A percentile compares a stretch with the other conserved stretches of the same genome.
These are phyloP conservation scores for Myiopsitta monachus DNA, from an alignment of 2,113 vertebrate species.

Conservation along the genomic window DNA sequence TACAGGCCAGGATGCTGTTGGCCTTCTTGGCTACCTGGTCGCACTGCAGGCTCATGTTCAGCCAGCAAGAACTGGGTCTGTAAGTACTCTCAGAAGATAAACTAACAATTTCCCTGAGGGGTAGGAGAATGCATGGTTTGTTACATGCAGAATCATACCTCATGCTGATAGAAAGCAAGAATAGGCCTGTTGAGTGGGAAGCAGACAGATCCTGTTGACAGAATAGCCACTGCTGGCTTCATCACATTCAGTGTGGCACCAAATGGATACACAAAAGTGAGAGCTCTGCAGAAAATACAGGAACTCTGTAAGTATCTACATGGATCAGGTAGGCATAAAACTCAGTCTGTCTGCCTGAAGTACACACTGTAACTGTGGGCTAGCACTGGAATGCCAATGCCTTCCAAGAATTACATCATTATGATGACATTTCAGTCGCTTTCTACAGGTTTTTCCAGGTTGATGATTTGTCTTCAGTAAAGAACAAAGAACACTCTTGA, in stretches of 20 bases:
- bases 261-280: slow-evolving; percentile 93
- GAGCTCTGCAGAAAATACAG: slow-evolving; percentile 78
- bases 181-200: slow-evolving; percentile 95
- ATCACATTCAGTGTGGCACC: slow-evolving; percentile 93
- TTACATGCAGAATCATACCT: slow-evolving; percentile 73
- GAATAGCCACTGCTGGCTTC: slow-evolving; percentile 89
- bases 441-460: neutral
- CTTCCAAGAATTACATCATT: neutral
- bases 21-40: neutral
- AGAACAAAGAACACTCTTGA: neutral
- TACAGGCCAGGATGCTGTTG: neutral
- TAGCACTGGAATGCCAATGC: neutral
- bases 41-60: neutral
- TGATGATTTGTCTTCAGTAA: neutral
- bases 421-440: neutral
- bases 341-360: neutral
- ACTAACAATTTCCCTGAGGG: neutral
- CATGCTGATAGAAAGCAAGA: slow-evolving; percentile 87
- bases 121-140: neutral
- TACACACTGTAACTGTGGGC: neutral
- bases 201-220: slow-evolving; percentile 95
- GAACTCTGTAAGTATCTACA: neutral
- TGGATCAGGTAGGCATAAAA: neutral
- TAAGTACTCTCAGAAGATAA: neutral
- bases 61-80: neutral